Base-by-base conservation (phyloP, 1,140 invertebrate species). In the Holcopasites calliopsidis region DNA sequence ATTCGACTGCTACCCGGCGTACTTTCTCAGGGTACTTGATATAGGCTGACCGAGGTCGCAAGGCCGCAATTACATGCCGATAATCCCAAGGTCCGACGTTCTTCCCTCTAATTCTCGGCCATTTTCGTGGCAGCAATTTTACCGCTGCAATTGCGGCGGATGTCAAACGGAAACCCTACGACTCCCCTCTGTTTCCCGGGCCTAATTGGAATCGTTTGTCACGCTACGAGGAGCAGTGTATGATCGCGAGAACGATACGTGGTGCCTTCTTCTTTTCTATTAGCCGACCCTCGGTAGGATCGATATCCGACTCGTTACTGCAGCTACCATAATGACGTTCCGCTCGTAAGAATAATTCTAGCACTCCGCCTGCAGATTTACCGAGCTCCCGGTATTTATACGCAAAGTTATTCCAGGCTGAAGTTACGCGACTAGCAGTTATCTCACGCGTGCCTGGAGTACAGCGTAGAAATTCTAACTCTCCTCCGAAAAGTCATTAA, bases 181-280 rank as follows among this genome's bases (percentile, higher is more conserved):
- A 1, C 42, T 23, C 40, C 47, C n/a, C 68, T 71, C 38, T 60
- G 68, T 60, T 28, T 55, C 3, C 8, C 31, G 23, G n/a, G 21
- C 55, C 44, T 71, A 71, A 71, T 71, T 71, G 55, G 21, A n/a
- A 60, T 60, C 68, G 55, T 50, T 60, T 60, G 68, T 60, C 13
- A 21, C 31, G 55, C 18, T n/a, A n/a, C 1, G 31, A 7, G 7
- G 13, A 68, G 11, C 38, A 13, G 18, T 50, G 55, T 50, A 60
- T 40, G 68, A 71, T 71, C 31, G n/a, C n/a, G n/a, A n/a, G n/a
- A n/a, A n/a, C n/a, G n/a, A n/a, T n/a, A n/a, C n/a, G n/a, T n/a
- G n/a, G n/a, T n/a, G 26, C 21, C 18, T 10, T n/a, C 31, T 16
- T 35, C 6, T 11, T 40, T 16, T 4, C 21, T n/a, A 2, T 3